Evolutionary conservation across 2,797 vertebrate genomes (phyloP).

Genomic region (Schizopygopsis malacanthus): DNA sequence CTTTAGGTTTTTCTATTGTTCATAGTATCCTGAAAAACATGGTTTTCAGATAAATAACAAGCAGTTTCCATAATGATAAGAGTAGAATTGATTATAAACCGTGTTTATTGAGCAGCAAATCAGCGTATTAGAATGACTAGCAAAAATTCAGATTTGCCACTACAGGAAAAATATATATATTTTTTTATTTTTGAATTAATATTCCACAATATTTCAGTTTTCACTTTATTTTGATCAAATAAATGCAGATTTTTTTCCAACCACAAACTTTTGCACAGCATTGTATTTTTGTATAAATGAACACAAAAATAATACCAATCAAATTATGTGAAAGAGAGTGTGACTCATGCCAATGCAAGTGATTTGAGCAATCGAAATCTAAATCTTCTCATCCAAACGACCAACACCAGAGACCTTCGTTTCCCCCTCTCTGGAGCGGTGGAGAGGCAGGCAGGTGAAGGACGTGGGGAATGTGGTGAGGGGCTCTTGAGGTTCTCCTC

Average conservation of each 20-base stretch:
- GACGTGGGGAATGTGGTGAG: slow-evolving; percentile 27
- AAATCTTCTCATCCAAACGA: slow-evolving; percentile 17
- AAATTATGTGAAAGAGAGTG: no score
- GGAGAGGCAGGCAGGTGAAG: slow-evolving; percentile 57
- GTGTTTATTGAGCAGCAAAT: background rate
- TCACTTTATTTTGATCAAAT: background rate
- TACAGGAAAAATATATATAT: background rate
- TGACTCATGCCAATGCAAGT: background rate
- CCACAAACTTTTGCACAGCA: background rate
- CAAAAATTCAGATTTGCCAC: background rate
- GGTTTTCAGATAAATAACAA: background rate
- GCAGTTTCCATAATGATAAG: background rate
- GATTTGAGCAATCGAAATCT: background rate
- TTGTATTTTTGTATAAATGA: background rate
- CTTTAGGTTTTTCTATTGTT: background rate
- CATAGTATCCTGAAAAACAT: background rate
- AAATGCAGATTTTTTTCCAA: background rate
- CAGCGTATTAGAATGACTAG: background rate
- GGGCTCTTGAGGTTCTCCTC: slow-evolving; percentile 47
- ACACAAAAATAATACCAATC: background rate
- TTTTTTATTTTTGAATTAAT: background rate
- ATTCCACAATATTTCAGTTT: background rate
- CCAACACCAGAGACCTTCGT: slow-evolving; percentile 43
- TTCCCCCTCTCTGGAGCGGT: slow-evolving; percentile 49
- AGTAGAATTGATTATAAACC: background rate